Percentiles rank a stretch among this genome's conserved stretches.
These are phyloP conservation scores for Cryptus viduatorius DNA, from an alignment of 2,888 invertebrate species.

Conservation along the genomic window DNA sequence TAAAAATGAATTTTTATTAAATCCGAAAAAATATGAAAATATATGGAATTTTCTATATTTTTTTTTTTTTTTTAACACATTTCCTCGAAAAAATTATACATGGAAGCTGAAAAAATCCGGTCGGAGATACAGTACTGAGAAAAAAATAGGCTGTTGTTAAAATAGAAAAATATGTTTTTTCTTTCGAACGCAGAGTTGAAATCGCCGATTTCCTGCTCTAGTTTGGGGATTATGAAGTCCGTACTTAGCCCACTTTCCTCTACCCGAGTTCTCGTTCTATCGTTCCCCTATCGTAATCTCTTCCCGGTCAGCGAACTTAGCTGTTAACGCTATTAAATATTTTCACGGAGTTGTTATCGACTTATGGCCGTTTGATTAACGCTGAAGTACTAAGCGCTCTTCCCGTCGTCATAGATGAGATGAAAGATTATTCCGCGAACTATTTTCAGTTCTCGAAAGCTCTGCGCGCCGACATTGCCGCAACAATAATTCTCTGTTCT, in stretches of 20 bases:
- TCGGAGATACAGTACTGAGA: not conserved
- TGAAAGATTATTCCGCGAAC: slow-evolving; percentile 7
- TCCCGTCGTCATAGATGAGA: not conserved
- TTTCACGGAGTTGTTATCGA: slow-evolving; percentile 30
- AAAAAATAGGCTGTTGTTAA: no score
- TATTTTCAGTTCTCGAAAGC: slow-evolving; percentile 10
- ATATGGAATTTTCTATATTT: not conserved
- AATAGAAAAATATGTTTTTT: no score
- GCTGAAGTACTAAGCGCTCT: not conserved
- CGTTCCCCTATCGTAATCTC: slow-evolving; percentile 42
- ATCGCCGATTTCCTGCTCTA: no score
- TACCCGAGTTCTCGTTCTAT: no score
- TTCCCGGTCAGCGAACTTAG: slow-evolving; percentile 31
- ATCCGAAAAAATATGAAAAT: no score
- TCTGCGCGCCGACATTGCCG: not conserved
- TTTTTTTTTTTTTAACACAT: not conserved
- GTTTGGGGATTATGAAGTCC: no score
- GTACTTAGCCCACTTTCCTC: no score
- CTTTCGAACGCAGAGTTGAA: no score
- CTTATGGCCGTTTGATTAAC: slow-evolving; percentile 25
- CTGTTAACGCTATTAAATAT: slow-evolving; percentile 6
- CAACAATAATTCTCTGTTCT: not conserved
- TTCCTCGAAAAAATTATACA: not conserved
- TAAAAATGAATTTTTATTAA: no score
- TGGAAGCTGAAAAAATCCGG: not conserved